phyloP scores from a whole-genome alignment of 2,113 vertebrate species.

The Callorhinus ursinus region DNA sequence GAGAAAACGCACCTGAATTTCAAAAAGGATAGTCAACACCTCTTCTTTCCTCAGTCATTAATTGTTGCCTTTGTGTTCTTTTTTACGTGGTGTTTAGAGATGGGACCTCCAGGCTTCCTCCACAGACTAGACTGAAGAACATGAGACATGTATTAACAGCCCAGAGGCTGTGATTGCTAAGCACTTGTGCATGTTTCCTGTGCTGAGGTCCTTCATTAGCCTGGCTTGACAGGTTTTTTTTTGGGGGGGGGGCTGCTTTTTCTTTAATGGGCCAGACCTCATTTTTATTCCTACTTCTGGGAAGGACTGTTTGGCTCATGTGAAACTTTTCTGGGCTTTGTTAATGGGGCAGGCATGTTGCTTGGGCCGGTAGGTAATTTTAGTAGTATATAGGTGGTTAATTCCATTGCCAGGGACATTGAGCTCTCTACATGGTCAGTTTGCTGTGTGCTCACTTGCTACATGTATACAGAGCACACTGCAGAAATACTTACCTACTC shows the following conservation, averaged over 20 bases:
- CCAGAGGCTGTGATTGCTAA: background rate
- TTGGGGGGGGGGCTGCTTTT: background rate
- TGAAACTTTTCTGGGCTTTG: conserved; percentile 32
- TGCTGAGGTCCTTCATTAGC: background rate
- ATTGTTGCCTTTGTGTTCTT: background rate
- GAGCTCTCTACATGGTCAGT: conserved; percentile 53
- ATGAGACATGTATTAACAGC: background rate
- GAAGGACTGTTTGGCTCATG: conserved; percentile 1
- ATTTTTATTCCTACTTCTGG: conserved; percentile 41
- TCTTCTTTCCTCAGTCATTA: background rate
- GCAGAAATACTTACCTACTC: conserved; percentile 64
- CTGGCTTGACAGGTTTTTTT: background rate
- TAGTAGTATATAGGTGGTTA: conserved; percentile 19
- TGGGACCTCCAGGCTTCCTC: background rate
- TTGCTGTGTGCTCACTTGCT: conserved; percentile 33
- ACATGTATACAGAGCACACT: conserved; percentile 13
- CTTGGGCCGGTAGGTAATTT: conserved; percentile 37
- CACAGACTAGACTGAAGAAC: background rate
- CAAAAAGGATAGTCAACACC: background rate
- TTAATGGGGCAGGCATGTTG: conserved; percentile 37
- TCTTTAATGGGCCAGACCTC: background rate
- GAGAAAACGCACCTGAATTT: background rate
- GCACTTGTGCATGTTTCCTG: background rate
- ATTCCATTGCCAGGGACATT: conserved; percentile 28
- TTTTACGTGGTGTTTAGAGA: background rate